Conservation (phyloP, 2,113 vertebrate genomes). For the Corythornis cristatus region DNA sequence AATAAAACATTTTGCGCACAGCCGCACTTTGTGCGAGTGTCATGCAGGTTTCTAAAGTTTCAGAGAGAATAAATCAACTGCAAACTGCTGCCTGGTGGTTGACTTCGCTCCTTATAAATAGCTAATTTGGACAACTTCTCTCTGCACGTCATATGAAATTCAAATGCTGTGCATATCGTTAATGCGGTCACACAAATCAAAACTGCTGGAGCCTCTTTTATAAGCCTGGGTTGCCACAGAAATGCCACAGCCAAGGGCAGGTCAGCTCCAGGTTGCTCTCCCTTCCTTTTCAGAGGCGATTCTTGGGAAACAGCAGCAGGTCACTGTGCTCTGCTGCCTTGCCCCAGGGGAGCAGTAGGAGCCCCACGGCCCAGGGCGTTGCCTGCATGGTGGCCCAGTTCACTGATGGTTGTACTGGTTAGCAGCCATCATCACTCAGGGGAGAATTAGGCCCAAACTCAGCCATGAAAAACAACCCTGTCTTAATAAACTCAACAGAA, state of each 20-base stretch:
- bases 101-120: slow-evolving; percentile 58
- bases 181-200: not conserved
- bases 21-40: slow-evolving; percentile 52
- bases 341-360: not conserved
- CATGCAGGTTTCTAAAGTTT: slow-evolving; percentile 70
- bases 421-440: not conserved
- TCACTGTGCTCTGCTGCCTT: not conserved
- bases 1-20: slow-evolving; percentile 43
- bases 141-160: not conserved
- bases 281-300: not conserved
- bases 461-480: not conserved
- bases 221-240: not conserved
- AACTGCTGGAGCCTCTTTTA: not conserved
- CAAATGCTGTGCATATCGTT: not conserved
- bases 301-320: not conserved
- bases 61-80: slow-evolving; percentile 67
- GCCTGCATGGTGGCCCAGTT: not conserved
- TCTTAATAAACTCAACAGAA: not conserved
- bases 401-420: not conserved
- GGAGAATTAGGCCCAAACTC: not conserved
- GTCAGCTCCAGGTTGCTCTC: not conserved
- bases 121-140: slow-evolving; percentile 31
- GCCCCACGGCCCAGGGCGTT: not conserved
- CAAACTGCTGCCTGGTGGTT: slow-evolving; percentile 50
- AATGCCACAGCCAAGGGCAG: not conserved